Evolutionary conservation across 2,888 invertebrate species (phyloP), one percentile per base, ranked within the genome.

Genomic region (Unio delphinus): DNA sequence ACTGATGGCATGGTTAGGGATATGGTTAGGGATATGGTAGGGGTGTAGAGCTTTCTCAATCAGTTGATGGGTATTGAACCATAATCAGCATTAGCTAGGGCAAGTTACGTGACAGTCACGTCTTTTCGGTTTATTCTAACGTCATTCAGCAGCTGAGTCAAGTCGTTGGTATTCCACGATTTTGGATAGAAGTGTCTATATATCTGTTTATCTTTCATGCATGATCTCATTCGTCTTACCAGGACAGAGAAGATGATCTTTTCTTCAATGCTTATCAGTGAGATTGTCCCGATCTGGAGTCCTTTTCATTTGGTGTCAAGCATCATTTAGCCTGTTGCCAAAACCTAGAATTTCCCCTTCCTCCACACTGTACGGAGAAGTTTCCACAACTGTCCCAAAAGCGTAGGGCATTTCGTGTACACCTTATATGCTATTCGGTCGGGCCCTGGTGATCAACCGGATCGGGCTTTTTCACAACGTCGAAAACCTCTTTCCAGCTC

Each of bases 161-260:
- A 64, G 1, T 62, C 62, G 26, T 64, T 72, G 4, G 74, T 69
- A 34, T 68, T 28, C 69, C 71, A 30, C 67, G 66, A 23, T 73
- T 69, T 61, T 73, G 67, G 0, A 73, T 66, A 20, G 70, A 76
- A 3, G 67, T 70, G 64, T 77, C 65, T 6, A 70, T 63, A 57
- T 73, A 73, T 8, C 45, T 18, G 59, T 74, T 74, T 74, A 3
- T n/a, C 61, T 17, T 54, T 57, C 64, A 67, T 69, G 30, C 69
- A 75, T 3, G 18, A 17, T 59, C 63, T 68, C 58, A 69, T 15
- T n/a, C 65, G 45, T 30, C 55, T 70, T 5, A 67, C 72, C 15
- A 74, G n/a, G 1, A 74, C 54, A 26, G 71, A 34, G 26, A 74
- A 65, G 55, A 70, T 76, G n/a, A 78, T 67, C 45, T 71, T 72